phyloP scores from a whole-genome alignment of 2,797 vertebrate genomes.

The Poecilia gillii region DNA sequence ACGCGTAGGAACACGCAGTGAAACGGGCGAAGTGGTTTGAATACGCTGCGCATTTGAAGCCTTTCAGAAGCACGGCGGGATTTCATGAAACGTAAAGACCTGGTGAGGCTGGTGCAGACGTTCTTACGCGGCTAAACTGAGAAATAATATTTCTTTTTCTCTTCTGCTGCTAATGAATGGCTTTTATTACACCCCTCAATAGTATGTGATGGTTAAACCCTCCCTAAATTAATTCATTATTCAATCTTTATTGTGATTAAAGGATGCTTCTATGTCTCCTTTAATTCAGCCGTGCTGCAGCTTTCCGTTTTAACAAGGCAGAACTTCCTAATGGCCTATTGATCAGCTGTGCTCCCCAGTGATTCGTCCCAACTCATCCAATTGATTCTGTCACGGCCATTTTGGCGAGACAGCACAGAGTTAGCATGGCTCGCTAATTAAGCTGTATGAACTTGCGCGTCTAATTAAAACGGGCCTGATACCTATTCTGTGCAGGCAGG shows the following conservation, averaged over 20 bases:
- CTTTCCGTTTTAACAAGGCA: conserved; percentile 54
- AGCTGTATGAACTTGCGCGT: conserved; percentile 34
- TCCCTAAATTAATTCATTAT: conserved; percentile 30
- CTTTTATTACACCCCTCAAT: conserved; percentile 7
- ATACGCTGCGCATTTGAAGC: conserved; percentile 25
- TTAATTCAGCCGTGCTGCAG: conserved; percentile 50
- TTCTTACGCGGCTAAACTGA: not conserved
- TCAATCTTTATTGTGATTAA: conserved; percentile 42
- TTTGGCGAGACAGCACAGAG: conserved; percentile 70
- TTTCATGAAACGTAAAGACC: conserved; percentile 1
- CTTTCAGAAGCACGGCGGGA: conserved; percentile 23
- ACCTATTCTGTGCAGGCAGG: conserved; percentile 4
- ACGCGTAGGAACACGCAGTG: conserved; percentile 49
- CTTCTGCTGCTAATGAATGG: not conserved
- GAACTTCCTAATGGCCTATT: conserved; percentile 67
- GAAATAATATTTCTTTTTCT: not conserved
- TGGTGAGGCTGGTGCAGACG: not conserved
- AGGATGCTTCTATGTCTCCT: conserved; percentile 35
- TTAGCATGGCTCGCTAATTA: conserved; percentile 60
- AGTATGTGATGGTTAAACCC: conserved; percentile 29
- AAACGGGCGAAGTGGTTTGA: conserved; percentile 46
- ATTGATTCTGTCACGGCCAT: conserved; percentile 71
- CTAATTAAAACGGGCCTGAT: conserved; percentile 13
- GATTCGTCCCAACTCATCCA: conserved; percentile 58
- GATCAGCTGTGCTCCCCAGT: conserved; percentile 57